These are phyloP conservation scores for Maniola jurtina DNA, from an alignment of 1,140 invertebrate genomes.

Conservation along the genomic window DNA sequence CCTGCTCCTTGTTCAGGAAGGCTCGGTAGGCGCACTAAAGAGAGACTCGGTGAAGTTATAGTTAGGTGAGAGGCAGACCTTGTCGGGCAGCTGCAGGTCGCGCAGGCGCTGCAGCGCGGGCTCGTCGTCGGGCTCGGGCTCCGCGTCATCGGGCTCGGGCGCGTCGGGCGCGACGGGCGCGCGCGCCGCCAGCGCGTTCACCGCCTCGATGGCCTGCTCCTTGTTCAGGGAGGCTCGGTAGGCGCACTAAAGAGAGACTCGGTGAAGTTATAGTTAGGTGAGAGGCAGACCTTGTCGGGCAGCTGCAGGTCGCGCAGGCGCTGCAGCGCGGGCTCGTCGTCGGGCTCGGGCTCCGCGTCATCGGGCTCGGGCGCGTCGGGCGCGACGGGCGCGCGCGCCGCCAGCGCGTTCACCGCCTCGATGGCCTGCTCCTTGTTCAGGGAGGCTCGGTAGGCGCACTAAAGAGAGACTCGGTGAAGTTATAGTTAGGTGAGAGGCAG, in stretches of 20 bases:
- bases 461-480: conserved; percentile 6
- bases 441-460: too few relatives aligned
- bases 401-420: conserved; percentile 49
- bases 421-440: conserved; percentile 60
- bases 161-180: conserved; percentile 25
- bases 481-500: conserved; percentile 33
- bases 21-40: too few relatives aligned
- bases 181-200: conserved; percentile 40
- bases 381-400: conserved; percentile 27
- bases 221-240: conserved; percentile 58
- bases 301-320: conserved; percentile 49
- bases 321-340: conserved; percentile 34
- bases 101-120: conserved; percentile 46
- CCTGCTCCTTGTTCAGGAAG: conserved; percentile 59
- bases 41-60: conserved; percentile 15
- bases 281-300: conserved; percentile 48
- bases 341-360: too few relatives aligned
- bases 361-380: conserved; percentile 22
- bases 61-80: conserved; percentile 35
- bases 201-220: conserved; percentile 58
- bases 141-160: conserved; percentile 23
- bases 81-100: conserved; percentile 55
- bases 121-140: not conserved
- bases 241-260: too few relatives aligned
- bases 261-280: conserved; percentile 27